These are phyloP conservation scores for Ciconia boyciana DNA, from an alignment of 2,113 vertebrate species.

Conservation along the genomic window DNA sequence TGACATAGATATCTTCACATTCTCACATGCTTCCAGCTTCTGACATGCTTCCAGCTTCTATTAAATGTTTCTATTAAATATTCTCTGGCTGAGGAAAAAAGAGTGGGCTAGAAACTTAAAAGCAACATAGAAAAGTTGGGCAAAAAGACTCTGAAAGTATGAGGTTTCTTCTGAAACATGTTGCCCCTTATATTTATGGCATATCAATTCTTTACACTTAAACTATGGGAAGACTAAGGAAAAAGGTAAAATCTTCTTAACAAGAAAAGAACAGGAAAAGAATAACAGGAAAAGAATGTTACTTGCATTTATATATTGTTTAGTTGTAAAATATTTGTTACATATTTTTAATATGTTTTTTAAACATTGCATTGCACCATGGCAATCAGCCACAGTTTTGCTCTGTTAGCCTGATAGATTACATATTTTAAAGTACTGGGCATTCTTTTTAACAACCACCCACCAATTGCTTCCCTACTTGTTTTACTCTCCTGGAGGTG, in stretches of 20 bases:
- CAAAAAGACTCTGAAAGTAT: not conserved
- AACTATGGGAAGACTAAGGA: not conserved
- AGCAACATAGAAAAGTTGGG: not conserved
- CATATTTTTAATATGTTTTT: not conserved
- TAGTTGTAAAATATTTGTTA: not conserved
- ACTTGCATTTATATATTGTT: not conserved
- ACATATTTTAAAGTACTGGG: not conserved
- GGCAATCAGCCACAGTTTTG: not conserved
- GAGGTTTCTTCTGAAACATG: not conserved
- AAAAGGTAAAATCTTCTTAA: not conserved
- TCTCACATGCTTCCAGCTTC: not conserved
- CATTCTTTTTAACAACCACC: not conserved
- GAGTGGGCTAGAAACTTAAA: not conserved
- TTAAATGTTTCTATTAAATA: not conserved
- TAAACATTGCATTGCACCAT: not conserved
- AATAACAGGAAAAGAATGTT: not conserved
- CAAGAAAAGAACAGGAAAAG: not conserved
- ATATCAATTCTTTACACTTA: not conserved
- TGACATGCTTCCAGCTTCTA: not conserved
- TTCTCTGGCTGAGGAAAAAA: not conserved
- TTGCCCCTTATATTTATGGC: not conserved
- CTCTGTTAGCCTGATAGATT: not conserved
- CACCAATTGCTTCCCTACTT: not conserved
- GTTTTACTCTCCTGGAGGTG: not conserved
- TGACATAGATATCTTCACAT: not conserved